Evolutionary conservation across 2,797 vertebrate species (phyloP).

Genomic region (Mus caroli): DNA sequence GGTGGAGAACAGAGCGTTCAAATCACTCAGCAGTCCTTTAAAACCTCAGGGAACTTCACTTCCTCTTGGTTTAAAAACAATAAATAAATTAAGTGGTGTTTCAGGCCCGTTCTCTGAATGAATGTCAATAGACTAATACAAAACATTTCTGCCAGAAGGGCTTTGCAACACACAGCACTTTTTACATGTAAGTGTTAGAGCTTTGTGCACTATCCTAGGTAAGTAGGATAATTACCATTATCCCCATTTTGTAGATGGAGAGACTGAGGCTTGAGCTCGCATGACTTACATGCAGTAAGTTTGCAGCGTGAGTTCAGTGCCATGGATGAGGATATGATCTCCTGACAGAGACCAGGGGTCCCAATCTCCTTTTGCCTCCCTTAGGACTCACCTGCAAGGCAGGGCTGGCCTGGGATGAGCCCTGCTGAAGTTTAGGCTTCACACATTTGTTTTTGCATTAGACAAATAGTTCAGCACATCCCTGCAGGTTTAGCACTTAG

Average conservation of each 20-base stretch:
- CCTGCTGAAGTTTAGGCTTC: not conserved
- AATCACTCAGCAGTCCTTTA: not conserved
- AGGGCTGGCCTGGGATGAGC: too few species aligned
- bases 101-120: not conserved
- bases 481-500: not conserved
- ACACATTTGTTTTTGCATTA: not conserved
- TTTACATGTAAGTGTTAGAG: not conserved
- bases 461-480: not conserved
- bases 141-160: not conserved
- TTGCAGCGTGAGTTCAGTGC: not conserved
- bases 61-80: conserved; percentile 26
- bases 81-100: not conserved
- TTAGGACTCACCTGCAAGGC: not conserved
- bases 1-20: not conserved
- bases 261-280: not conserved
- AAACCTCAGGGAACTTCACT: conserved; percentile 40
- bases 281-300: too few species aligned
- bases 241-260: not conserved
- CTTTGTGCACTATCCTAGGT: not conserved
- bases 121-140: not conserved
- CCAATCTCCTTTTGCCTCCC: not conserved
- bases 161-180: not conserved
- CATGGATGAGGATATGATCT: not conserved
- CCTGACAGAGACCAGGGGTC: not conserved
- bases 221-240: not conserved